phyloP scores from a whole-genome alignment of 2,888 invertebrate species.

The Bursaphelenchus okinawaensis region DNA sequence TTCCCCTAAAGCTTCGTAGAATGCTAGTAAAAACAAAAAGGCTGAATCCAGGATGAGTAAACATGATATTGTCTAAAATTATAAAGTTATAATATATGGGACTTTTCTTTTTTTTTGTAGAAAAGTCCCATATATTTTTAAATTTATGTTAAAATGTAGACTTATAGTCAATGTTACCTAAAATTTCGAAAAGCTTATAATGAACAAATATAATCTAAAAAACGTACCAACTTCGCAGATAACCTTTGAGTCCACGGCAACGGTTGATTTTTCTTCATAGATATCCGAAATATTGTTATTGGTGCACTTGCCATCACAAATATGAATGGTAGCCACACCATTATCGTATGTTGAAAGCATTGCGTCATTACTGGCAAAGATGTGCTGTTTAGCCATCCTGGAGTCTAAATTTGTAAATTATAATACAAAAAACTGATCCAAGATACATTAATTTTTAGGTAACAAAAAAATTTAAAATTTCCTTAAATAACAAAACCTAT shows the following conservation, averaged over 20 bases:
- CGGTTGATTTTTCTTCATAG: constrained; percentile 31
- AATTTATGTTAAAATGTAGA: no score
- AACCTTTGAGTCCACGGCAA: constrained; percentile 48
- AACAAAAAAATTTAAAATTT: no score
- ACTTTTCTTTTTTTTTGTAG: no score
- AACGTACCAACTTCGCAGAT: constrained; percentile 38
- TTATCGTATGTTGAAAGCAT: constrained; percentile 84
- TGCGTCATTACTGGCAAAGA: constrained; percentile 76
- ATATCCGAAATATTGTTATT: constrained; percentile 42
- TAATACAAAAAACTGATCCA: no score
- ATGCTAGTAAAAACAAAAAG: constrained; percentile 42
- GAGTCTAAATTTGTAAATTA: constrained; percentile 69
- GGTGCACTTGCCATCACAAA: constrained; percentile 44
- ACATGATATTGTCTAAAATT: constrained; percentile 35
- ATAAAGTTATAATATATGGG: no score
- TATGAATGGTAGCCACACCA: constrained; percentile 79
- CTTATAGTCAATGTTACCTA: no score
- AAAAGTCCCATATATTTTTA: no score
- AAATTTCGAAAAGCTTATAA: no score
- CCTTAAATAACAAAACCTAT: no score
- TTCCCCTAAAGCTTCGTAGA: constrained; percentile 37
- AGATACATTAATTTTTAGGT: no score
- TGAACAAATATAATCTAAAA: no score
- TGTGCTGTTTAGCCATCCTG: constrained; percentile 69
- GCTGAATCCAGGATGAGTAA: constrained; percentile 39